Conservation (phyloP, 2,797 vertebrate species). For the Sebastes glaucus region DNA sequence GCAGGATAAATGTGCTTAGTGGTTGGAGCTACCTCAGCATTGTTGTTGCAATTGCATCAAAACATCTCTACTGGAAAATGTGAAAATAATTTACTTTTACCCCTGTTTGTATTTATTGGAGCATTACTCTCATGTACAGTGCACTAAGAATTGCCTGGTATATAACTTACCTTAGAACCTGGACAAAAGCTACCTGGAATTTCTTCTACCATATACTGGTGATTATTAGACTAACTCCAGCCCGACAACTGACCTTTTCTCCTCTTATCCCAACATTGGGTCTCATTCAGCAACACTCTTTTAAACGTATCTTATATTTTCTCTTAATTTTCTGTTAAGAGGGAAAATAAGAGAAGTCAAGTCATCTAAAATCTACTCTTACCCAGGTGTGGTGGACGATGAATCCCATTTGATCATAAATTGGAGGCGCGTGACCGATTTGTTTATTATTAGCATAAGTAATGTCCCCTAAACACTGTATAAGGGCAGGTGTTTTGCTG, state of each 20-base stretch:
- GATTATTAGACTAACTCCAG: background rate
- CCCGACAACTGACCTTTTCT: background rate
- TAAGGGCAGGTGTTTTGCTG: too few species aligned
- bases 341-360: background rate
- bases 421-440: background rate
- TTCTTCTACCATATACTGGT: background rate
- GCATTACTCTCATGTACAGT: background rate
- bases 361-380: background rate
- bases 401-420: background rate
- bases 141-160: background rate
- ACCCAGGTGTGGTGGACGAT: background rate
- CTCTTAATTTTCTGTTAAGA: background rate
- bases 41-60: background rate
- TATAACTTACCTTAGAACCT: background rate
- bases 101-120: background rate
- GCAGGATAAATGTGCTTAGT: background rate
- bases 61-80: background rate
- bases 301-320: background rate
- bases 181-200: background rate
- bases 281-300: background rate
- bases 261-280: background rate
- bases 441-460: background rate
- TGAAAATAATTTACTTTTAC: background rate
- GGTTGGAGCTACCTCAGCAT: background rate
- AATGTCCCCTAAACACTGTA: background rate